Evolutionary conservation across 2,797 vertebrate species (phyloP), one percentile per base, ranked within the genome.

Genomic region (Avahi laniger): DNA sequence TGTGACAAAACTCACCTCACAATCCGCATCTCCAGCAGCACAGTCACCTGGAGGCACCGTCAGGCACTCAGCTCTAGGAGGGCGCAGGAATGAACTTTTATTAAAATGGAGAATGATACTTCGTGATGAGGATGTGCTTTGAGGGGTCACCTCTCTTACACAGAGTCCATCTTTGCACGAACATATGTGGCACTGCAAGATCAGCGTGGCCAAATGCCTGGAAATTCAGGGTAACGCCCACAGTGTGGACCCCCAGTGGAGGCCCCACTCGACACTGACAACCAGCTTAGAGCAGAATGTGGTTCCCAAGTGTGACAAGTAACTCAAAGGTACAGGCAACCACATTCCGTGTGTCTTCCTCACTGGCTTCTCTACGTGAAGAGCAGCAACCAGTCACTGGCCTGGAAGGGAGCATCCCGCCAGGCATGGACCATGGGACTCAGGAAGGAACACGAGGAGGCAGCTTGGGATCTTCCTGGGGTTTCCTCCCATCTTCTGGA

Each of bases 401-500:
- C 17, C 7, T 43, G n/a, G 13, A 9, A 15, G 7, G 61, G 43
- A 50, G 15, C n/a, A 8, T 3, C 14, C 20, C 7, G 9, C n/a
- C 5, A 0, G 6, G 4, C 22, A 1, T 9, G 38, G 38, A 12
- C n/a, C 6, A 20, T 22, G 5, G 4, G 30, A n/a, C 30, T 46
- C 10, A 22, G 14, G 22, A 20, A 52, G 20, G 14, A 69, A 10
- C 5, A 22, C 76, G 1, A 26, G 10, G 26, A 46, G 18, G 26
- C 5, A 50, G 3, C 59, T 50, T 0, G 2, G 5, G n/a, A 20
- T 57, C 38, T 85, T 43, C 43, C 4, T 6, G 50, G 24, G 24
- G 5, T 12, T 35, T 78, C 4, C 48, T 46, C 7, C 7, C 11
- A 22, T 22, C 48, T 76, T 65, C 28, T 26, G 7, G n/a, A 54